Base-by-base conservation (phyloP, 2,888 invertebrate species). In the Philhelius pedissequus region DNA sequence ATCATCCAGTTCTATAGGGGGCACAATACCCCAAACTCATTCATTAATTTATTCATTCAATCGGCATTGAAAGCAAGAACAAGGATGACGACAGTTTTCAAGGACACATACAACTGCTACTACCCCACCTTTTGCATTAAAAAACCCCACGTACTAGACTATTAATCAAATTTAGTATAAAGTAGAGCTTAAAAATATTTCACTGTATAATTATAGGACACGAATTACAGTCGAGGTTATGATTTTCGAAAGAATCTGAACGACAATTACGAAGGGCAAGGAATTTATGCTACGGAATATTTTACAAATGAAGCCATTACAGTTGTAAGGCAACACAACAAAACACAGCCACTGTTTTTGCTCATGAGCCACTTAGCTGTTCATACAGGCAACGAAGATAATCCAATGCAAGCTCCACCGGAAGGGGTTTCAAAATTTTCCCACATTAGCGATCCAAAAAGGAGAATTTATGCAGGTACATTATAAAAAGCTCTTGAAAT, bases 281-380 rank as follows among this genome's bases (percentile, higher is more conserved):
- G 94, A 20, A 88, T 86, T 25, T 96, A 96, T 88, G 93, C 95
- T 22, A 96, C 96, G 0, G 95, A 96, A 87, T 89, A 96, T 18
- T 94, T 96, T 87, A 95, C 94, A 0, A 89, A 93, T 13, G 94
- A 95, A 88, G 94, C 96, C 0, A 91, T 93, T 25, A 92, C 93
- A 69, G 93, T 95, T 8, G 95, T 96, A 68, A 89, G 91, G 6
- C 88, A 91, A 0, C 96, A 96, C 87, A 92, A 95, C 83, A 87
- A 87, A 1, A 89, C 92, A 48, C 91, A 89, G 2, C 97, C 98
- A 0, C 91, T 98, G 80, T 97, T 97, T 89, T 91, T 98, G 87
- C 94, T 96, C 92, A 88, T 98, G 68, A 94, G 95, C 0, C 97
- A 97, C 90, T 92, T 95, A 64, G 97, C 97, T 0, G 95, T 96